phyloP scores from a whole-genome alignment of 1,140 invertebrate species.

The Drosophila bifasciata region DNA sequence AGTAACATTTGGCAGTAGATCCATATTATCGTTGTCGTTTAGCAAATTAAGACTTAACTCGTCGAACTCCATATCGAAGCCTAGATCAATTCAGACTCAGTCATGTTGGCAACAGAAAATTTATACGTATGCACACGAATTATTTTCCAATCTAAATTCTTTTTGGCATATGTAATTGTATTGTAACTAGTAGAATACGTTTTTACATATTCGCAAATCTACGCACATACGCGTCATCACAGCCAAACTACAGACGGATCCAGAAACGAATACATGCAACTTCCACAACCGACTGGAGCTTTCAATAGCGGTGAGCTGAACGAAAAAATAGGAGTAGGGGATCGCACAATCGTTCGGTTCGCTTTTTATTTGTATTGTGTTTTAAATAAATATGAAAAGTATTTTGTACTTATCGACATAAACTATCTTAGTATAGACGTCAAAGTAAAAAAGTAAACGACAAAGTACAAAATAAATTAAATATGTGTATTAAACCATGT shows the following conservation, averaged over 20 bases:
- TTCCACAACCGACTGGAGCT: slow-evolving; percentile 38
- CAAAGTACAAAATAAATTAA: too few relatives aligned
- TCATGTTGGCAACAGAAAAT: slow-evolving; percentile 7
- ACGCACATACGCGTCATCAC: slow-evolving; percentile 12
- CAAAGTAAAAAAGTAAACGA: too few relatives aligned
- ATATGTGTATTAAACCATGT: too few relatives aligned
- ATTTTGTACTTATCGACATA: too few relatives aligned
- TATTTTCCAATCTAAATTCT: slow-evolving; percentile 1
- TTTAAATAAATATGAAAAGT: too few relatives aligned
- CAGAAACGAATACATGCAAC: slow-evolving; percentile 12
- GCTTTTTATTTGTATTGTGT: too few relatives aligned
- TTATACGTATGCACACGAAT: background rate
- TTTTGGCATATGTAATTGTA: background rate
- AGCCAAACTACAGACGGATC: background rate
- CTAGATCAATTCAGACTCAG: slow-evolving; percentile 39
- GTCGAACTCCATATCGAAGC: slow-evolving; percentile 44
- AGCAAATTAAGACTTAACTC: slow-evolving; percentile 37
- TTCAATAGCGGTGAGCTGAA: slow-evolving; percentile 37
- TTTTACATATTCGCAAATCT: background rate
- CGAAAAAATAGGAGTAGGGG: slow-evolving; percentile 1
- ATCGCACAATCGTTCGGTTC: too few relatives aligned
- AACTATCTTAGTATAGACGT: too few relatives aligned
- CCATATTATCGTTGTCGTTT: slow-evolving; percentile 40
- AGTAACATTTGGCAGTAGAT: slow-evolving; percentile 29
- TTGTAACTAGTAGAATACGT: too few relatives aligned